Evolutionary conservation across 2,113 vertebrate genomes (phyloP).

Genomic region (Calonectris borealis): DNA sequence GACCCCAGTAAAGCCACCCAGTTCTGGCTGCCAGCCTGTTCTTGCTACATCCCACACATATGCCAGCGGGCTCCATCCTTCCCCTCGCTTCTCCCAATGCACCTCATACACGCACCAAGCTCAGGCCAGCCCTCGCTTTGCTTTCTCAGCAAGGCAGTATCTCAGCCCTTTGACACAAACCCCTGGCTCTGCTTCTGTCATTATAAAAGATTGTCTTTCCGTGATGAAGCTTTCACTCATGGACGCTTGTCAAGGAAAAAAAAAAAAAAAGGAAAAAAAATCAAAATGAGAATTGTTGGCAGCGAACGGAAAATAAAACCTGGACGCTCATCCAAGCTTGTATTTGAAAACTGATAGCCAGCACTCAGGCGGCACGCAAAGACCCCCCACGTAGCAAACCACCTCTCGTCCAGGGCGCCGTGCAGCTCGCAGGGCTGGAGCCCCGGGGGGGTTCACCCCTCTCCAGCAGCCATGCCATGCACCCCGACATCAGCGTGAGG

Average conservation of each 20-base stretch:
- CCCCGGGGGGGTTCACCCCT: rapidly evolving
- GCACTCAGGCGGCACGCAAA: slow-evolving; percentile 8
- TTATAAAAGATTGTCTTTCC: slow-evolving; percentile 53
- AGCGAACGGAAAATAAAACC: slow-evolving; percentile 60
- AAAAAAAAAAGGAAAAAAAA: not conserved
- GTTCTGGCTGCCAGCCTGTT: not conserved
- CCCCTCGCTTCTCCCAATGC: not conserved
- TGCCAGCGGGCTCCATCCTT: not conserved
- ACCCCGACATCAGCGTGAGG: not conserved
- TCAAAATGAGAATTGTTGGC: slow-evolving; percentile 60
- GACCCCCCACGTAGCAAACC: slow-evolving; percentile 33
- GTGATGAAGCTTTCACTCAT: slow-evolving; percentile 33
- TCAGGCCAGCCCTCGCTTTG: not conserved
- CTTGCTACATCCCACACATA: not conserved
- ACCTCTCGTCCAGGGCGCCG: not conserved
- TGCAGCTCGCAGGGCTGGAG: not conserved
- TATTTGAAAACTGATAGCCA: slow-evolving; percentile 59
- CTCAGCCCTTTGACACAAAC: not conserved
- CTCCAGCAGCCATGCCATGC: not conserved
- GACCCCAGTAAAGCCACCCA: not conserved
- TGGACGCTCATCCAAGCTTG: slow-evolving; percentile 56
- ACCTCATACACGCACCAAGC: rapidly evolving
- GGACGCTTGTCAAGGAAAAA: slow-evolving; percentile 3
- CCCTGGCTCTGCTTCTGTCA: slow-evolving; percentile 35
- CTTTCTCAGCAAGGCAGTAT: not conserved